Evolutionary conservation across 2,113 vertebrate genomes (phyloP).

Genomic region (Bufo gargarizans): DNA sequence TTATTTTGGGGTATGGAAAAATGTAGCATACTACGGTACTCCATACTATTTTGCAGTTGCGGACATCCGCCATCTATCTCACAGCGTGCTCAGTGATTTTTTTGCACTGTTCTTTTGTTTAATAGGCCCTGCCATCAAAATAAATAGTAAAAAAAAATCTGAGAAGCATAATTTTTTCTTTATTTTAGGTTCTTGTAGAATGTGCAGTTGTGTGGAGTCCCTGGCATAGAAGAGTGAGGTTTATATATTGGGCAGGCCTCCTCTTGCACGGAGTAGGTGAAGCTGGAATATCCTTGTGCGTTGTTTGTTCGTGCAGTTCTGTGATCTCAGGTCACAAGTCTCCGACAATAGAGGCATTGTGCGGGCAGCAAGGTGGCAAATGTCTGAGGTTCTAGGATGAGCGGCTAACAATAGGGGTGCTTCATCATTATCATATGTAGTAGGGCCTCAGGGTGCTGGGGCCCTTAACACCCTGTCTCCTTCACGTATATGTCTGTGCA

Average conservation of each 20-base stretch:
- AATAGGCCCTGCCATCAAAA: too few species aligned
- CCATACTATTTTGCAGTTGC: too few species aligned
- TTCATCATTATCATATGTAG: neutral
- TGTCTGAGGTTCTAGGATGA: conserved; percentile 4
- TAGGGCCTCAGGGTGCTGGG: neutral
- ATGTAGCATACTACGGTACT: too few species aligned
- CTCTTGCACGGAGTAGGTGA: neutral
- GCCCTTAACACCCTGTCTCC: neutral
- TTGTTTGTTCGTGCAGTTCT: neutral
- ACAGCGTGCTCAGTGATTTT: too few species aligned
- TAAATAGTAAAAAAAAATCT: too few species aligned
- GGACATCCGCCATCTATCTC: too few species aligned
- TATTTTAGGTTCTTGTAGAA: too few species aligned
- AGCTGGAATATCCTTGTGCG: neutral
- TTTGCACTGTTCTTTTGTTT: too few species aligned
- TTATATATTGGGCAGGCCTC: neutral
- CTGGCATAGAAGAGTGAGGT: neutral
- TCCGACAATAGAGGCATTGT: conserved; percentile 18
- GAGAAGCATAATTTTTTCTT: too few species aligned
- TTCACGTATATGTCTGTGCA: too few species aligned
- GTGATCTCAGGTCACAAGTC: neutral
- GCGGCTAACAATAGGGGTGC: neutral
- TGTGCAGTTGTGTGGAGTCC: too few species aligned
- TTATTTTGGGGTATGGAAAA: too few species aligned
- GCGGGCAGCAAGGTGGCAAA: neutral